These are phyloP conservation scores for Agrochola circellaris DNA, from an alignment of 2,888 invertebrate genomes.

Conservation along the genomic window DNA sequence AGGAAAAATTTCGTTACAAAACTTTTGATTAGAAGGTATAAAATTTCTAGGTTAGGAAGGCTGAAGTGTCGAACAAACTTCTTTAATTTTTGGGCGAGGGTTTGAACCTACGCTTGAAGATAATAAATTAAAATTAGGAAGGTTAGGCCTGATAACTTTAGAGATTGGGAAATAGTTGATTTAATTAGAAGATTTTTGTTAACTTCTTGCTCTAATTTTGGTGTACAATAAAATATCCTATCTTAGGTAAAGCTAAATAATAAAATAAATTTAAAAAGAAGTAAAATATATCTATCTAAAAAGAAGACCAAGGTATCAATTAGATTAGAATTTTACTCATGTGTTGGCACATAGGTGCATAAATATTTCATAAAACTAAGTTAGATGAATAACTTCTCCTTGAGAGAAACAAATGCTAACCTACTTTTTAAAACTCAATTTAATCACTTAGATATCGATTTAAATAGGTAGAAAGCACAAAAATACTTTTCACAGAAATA, in stretches of 20 bases:
- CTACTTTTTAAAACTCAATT: background rate
- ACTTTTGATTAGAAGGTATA: slow-evolving; percentile 56
- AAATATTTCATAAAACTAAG: slow-evolving; percentile 5
- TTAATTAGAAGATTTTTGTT: background rate
- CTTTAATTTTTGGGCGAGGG: slow-evolving; percentile 38
- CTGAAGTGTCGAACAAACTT: slow-evolving; percentile 29
- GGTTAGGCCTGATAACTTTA: slow-evolving; percentile 10
- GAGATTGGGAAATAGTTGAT: slow-evolving; percentile 31
- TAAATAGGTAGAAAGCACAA: too few relatives aligned
- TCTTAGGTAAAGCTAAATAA: too few relatives aligned
- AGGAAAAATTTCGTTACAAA: slow-evolving; percentile 47
- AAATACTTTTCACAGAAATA: background rate
- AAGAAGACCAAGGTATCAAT: too few relatives aligned
- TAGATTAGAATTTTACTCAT: background rate
- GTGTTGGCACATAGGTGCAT: background rate
- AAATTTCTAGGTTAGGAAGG: slow-evolving; percentile 47
- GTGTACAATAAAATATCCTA: too few relatives aligned
- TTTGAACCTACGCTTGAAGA: slow-evolving; percentile 26
- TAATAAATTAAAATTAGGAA: slow-evolving; percentile 33
- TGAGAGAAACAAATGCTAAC: slow-evolving; percentile 1
- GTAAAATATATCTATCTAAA: background rate
- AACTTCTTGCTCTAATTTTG: background rate
- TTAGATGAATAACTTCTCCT: slow-evolving; percentile 5
- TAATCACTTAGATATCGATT: background rate
- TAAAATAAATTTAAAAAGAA: too few relatives aligned